Evolutionary conservation across 2,113 vertebrate species (phyloP).

Genomic region (Sturnira hondurensis): DNA sequence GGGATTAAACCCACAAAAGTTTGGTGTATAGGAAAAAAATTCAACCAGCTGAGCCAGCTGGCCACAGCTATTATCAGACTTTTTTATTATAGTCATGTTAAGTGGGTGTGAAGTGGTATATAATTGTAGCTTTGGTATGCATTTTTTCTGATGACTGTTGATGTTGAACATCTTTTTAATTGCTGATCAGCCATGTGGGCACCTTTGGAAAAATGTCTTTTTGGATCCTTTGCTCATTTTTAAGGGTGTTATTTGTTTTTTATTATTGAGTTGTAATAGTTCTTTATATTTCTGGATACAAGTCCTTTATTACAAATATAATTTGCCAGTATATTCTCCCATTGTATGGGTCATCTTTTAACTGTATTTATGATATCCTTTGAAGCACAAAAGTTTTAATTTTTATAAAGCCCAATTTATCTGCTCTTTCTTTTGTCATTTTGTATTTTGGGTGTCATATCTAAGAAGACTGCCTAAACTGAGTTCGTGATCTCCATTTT

Average conservation of each 20-base stretch:
- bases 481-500: neutral
- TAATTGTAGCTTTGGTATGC: neutral
- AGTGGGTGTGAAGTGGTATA: neutral
- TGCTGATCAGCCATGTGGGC: neutral
- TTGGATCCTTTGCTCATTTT: neutral
- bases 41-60: neutral
- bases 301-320: neutral
- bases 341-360: neutral
- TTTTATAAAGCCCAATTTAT: neutral
- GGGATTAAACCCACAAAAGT: neutral
- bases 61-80: neutral
- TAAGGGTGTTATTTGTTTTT: neutral
- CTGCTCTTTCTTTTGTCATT: neutral
- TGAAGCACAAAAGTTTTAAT: neutral
- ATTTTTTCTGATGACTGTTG: conserved; percentile 17
- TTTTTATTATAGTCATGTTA: neutral
- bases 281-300: neutral
- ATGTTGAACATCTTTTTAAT: neutral
- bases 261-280: neutral
- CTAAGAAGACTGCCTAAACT: neutral
- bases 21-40: neutral
- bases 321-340: neutral
- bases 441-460: neutral
- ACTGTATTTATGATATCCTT: neutral
- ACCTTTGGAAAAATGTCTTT: neutral